A percentile compares a stretch with the other conserved stretches of the same genome.
phyloP scores from a whole-genome alignment of 2,113 vertebrate genomes.

The Vimba vimba region DNA sequence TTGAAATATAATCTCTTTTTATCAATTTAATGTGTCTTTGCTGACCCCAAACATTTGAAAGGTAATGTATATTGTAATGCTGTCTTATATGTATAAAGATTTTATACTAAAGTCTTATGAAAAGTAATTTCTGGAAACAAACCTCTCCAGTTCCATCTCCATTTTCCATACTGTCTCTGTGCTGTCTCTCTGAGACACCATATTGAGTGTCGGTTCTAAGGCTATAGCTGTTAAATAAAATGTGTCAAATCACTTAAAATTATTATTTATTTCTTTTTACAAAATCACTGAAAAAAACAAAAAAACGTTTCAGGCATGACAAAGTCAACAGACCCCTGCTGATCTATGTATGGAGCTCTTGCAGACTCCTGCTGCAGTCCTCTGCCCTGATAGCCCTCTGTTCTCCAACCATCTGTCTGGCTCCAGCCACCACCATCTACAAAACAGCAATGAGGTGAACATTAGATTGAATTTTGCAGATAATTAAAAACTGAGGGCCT shows the following conservation, averaged over 20 bases:
- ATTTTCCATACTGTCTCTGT: constrained; percentile 56
- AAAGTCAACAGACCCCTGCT: constrained; percentile 63
- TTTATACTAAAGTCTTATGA: neutral
- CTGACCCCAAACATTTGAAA: neutral
- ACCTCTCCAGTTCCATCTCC: constrained; percentile 58
- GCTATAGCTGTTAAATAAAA: constrained; percentile 57
- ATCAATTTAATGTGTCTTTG: neutral
- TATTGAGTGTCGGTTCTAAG: constrained; percentile 54
- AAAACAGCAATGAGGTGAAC: constrained; percentile 23
- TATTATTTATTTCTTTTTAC: neutral
- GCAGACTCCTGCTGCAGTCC: constrained; percentile 52
- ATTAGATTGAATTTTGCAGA: neutral
- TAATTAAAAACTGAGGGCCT: neutral
- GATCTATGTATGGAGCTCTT: constrained; percentile 52
- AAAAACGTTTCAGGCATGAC: neutral
- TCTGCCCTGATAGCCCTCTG: constrained; percentile 47
- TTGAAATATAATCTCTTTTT: too few relatives aligned
- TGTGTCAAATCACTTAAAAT: neutral
- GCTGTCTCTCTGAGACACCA: constrained; percentile 43
- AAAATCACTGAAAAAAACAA: neutral
- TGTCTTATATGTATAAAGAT: neutral
- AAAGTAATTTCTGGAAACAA: neutral
- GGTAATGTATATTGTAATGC: neutral
- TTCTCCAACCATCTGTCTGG: constrained; percentile 56
- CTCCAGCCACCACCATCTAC: constrained; percentile 66